A percentile compares a stretch with the other conserved stretches of the same genome.
These are phyloP conservation scores for Datnioides undecimradiatus DNA, from an alignment of 2,113 vertebrate species.

Conservation along the genomic window DNA sequence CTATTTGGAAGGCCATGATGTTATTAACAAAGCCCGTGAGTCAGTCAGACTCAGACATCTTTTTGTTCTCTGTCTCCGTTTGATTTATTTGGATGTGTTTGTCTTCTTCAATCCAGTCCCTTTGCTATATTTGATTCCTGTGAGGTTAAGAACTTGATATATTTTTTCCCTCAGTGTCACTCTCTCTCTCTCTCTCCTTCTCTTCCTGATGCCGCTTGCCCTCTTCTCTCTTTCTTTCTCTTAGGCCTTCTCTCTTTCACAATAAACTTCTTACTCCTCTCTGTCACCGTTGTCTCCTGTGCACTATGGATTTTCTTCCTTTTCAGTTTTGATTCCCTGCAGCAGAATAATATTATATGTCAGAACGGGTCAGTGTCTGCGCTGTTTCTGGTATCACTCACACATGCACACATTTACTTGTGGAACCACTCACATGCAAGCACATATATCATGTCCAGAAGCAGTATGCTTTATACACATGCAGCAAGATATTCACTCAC, in stretches of 20 bases:
- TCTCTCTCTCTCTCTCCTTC: constrained; percentile 16
- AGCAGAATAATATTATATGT: constrained; percentile 75
- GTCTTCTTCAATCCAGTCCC: constrained; percentile 46
- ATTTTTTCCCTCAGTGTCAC: constrained; percentile 15
- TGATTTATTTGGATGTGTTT: constrained; percentile 61
- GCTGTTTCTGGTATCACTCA: constrained; percentile 50
- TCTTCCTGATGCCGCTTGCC: neutral
- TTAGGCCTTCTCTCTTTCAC: constrained; percentile 45
- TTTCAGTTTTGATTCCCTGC: constrained; percentile 70
- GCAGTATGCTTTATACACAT: neutral
- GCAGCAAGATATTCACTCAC: neutral
- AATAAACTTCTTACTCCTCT: constrained; percentile 73
- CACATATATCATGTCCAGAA: neutral
- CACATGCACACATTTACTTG: neutral
- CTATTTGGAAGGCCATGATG: constrained; percentile 46
- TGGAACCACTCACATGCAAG: neutral
- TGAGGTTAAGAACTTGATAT: constrained; percentile 63
- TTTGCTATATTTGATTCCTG: constrained; percentile 57
- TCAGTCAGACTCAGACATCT: constrained; percentile 39
- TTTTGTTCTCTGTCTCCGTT: constrained; percentile 55
- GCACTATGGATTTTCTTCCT: constrained; percentile 76
- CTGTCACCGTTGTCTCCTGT: constrained; percentile 57
- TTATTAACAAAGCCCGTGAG: constrained; percentile 61
- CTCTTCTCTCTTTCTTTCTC: constrained; percentile 17
- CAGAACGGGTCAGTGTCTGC: constrained; percentile 72